A percentile compares a stretch with the other conserved stretches of the same genome.
Evolutionary conservation across 2,797 vertebrate species (phyloP).

Genomic region (Phataginus tricuspis): DNA sequence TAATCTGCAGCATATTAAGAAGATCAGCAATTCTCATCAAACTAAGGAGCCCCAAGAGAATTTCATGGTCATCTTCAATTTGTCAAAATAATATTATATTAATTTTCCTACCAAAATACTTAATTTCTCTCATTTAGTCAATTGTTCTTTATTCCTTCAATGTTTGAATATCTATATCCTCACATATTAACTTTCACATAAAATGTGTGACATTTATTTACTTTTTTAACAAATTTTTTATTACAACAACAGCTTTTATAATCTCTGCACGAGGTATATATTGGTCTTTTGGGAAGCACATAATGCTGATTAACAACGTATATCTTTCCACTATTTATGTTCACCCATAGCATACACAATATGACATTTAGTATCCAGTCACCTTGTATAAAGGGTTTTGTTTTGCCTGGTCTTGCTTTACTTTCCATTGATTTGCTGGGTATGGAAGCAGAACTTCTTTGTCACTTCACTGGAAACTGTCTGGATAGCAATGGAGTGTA

Average conservation of each 20-base stretch:
- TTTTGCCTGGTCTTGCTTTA: slow-evolving; percentile 81
- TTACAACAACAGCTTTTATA: slow-evolving; percentile 1
- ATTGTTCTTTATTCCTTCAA: not conserved
- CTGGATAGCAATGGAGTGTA: slow-evolving; percentile 76
- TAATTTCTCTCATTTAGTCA: slow-evolving; percentile 2
- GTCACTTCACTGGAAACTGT: slow-evolving; percentile 83
- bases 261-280: not conserved
- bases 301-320: not conserved
- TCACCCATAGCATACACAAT: not conserved
- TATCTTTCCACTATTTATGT: slow-evolving; percentile 40
- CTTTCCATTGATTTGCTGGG: slow-evolving; percentile 81
- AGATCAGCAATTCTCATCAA: not conserved
- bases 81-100: not conserved
- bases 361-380: slow-evolving; percentile 62
- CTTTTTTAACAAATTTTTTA: slow-evolving; percentile 3
- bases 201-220: not conserved
- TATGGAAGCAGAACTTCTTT: slow-evolving; percentile 83
- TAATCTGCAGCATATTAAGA: not conserved
- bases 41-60: not conserved
- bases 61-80: not conserved
- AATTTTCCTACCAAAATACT: not conserved
- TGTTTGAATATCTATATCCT: not conserved
- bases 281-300: not conserved
- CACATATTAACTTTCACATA: not conserved
- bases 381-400: slow-evolving; percentile 53